These are phyloP conservation scores for Thera britannica DNA, from an alignment of 2,888 invertebrate genomes.

Conservation along the genomic window DNA sequence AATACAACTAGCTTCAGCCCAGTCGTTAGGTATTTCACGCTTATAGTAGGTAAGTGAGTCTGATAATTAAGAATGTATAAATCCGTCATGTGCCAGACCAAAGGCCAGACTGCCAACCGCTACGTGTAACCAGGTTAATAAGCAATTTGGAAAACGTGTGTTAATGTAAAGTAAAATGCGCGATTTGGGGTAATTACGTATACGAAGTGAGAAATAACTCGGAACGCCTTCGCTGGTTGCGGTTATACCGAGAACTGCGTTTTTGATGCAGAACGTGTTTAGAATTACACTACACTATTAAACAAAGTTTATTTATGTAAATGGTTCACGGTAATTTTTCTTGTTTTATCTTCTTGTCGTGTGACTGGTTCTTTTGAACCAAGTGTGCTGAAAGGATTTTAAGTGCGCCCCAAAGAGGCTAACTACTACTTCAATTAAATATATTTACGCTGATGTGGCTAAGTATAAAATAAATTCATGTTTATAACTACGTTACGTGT, in stretches of 20 bases:
- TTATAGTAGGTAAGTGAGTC: no score
- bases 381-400: no score
- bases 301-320: slow-evolving; percentile 26
- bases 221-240: slow-evolving; percentile 2
- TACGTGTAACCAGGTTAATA: slow-evolving; percentile 55
- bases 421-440: slow-evolving; percentile 11
- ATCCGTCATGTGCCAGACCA: slow-evolving; percentile 8
- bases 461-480: no score
- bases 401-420: no score
- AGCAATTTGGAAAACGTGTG: slow-evolving; percentile 43
- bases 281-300: no score
- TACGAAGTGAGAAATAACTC: slow-evolving; percentile 25
- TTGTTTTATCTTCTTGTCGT: no score
- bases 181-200: slow-evolving; percentile 40
- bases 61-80: not conserved
- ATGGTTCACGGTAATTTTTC: slow-evolving; percentile 14
- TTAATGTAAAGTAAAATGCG: slow-evolving; percentile 45
- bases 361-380: no score
- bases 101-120: slow-evolving; percentile 29
- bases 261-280: slow-evolving; percentile 24
- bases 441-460: no score
- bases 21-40: no score
- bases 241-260: slow-evolving; percentile 11
- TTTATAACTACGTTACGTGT: no score
- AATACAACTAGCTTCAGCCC: no score